Base-by-base conservation (phyloP, 1,140 invertebrate genomes). In the Drosophila ananassae region DNA sequence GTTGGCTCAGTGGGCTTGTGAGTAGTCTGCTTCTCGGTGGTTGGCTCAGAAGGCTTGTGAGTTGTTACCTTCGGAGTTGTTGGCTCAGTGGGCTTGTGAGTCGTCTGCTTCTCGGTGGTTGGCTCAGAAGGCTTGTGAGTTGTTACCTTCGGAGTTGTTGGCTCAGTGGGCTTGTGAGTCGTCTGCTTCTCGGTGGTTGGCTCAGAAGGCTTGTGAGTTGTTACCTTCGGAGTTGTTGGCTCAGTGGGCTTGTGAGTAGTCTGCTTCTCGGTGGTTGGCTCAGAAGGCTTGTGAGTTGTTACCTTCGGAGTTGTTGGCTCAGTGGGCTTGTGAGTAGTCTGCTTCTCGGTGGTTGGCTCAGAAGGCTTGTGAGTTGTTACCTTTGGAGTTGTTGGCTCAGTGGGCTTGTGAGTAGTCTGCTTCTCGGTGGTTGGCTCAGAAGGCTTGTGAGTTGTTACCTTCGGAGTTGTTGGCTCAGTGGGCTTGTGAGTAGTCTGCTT, bases 361-460 rank as follows among this genome's bases (percentile, higher is more conserved):
- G 55, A 30, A 10, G 55, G 41, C 0, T 47, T 47, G 25, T 12
- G 22, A 22, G 54, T 56, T 13, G 54, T 56, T 12, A 24, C 1
- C 24, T 57, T 37, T 10, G 10, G 34, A 37, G 34, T 37, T 37
- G 34, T 37, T n/a, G 34, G 34, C 34, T 12, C 13, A 0, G 54
- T 57, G 12, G 54, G 54, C n/a, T 17, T 57, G 13, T 21, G 30
- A 12, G 51, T 53, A 3, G 55, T 46, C 0, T 25, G 41, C 3
- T 47, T 32, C 1, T n/a, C 10, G 1, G 34, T 41, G 1, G 53
- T 56, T 0, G 10, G 3, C 1, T 56, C 53, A 2, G 53, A 3
- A 0, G 50, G 50, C 4, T 34, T 52, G 25, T n/a, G 25, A 17
- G 50, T 52, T 2, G 50, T 55, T 0, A n/a, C 22, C 21, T 55